Evolutionary conservation across 92 coral and sea anemone species (phyloP), one percentile per base, ranked within the genome.

Genomic region (Parazoanthus swiftii): DNA sequence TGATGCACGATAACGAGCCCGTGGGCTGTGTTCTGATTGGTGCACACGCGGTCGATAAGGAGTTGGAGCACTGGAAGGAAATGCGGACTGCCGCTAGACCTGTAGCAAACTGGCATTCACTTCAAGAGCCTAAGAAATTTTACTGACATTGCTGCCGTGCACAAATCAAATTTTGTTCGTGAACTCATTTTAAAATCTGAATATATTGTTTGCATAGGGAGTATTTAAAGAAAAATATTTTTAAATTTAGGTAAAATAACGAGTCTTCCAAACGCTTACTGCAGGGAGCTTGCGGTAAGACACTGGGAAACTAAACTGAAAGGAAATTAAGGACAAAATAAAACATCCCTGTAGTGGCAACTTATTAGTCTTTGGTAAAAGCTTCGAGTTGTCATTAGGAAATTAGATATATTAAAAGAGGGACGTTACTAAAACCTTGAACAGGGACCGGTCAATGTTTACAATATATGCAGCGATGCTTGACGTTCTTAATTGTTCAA

Each of bases 1-100:
- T 96, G n/a, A 91, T 96, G 94, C 98, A 96, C 70, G 97, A 93
- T 70, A 94, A 93, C 81, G 93, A 94, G 82, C 88, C 95, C n/a
- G 86, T 96, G 9, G 98, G 98, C 18, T 96, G 95, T 56, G 95
- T 94, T 59, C 90, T 92, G 79, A 92, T 96, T 77, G 98, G 98
- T 25, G 95, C 92, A 4, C 91, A 93, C 56, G 91, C 97, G n/a
- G 90, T 81, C 3, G 98, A 89, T 8, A 94, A 90, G 81, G 95
- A 93, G 81, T 82, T 89, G 73, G 88, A 92, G 43, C 98, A 94
- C 29, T 96, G 98, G 98, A 86, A 89, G 51, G 92, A 89, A 85
- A 92, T 96, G 86, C 92, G 92, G 86, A 89, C 92, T 18, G 95
- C 94, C 3, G 95, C 90, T 78, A 92, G 93, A 71, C 98, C 98